A percentile compares a stretch with the other conserved stretches of the same genome.
Evolutionary conservation across 2,113 vertebrate species (phyloP).

Genomic region (Catharus bicknelli): DNA sequence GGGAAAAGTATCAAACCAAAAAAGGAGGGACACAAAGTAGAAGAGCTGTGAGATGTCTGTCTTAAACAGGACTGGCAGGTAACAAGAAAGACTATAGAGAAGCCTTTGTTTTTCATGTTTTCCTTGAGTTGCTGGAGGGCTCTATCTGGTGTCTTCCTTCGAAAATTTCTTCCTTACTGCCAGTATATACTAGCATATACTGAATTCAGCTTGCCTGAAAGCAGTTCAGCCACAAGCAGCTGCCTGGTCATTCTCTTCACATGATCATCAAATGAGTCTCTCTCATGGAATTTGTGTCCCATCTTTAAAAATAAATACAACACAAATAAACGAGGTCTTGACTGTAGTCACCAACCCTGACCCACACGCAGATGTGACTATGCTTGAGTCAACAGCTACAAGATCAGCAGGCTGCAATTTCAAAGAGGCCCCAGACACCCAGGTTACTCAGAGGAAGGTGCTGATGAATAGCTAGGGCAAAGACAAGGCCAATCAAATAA

Average conservation of each 20-base stretch:
- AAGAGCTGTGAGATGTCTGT: not conserved
- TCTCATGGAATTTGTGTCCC: constrained; percentile 51
- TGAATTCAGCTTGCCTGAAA: not conserved
- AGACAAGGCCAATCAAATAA: not conserved
- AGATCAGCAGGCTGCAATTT: not conserved
- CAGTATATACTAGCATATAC: not conserved
- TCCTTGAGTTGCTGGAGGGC: not conserved
- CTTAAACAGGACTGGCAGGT: not conserved
- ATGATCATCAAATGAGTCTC: constrained; percentile 34
- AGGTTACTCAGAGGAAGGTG: not conserved
- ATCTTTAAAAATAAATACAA: constrained; percentile 45
- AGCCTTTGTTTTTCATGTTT: not conserved
- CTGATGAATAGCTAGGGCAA: not conserved
- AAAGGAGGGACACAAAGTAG: not conserved
- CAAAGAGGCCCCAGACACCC: not conserved
- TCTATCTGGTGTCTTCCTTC: not conserved
- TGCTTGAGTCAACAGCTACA: constrained; percentile 33
- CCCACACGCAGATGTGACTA: not conserved
- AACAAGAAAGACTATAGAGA: not conserved
- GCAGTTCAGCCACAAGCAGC: not conserved
- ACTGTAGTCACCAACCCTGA: not conserved
- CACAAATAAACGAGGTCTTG: not conserved
- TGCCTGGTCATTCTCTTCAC: constrained; percentile 22
- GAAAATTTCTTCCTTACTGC: not conserved
- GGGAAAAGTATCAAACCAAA: not conserved